Evolutionary conservation across 2,797 vertebrate species (phyloP), one percentile per base, ranked within the genome.

Genomic region (Dendrocincla tyrannina): DNA sequence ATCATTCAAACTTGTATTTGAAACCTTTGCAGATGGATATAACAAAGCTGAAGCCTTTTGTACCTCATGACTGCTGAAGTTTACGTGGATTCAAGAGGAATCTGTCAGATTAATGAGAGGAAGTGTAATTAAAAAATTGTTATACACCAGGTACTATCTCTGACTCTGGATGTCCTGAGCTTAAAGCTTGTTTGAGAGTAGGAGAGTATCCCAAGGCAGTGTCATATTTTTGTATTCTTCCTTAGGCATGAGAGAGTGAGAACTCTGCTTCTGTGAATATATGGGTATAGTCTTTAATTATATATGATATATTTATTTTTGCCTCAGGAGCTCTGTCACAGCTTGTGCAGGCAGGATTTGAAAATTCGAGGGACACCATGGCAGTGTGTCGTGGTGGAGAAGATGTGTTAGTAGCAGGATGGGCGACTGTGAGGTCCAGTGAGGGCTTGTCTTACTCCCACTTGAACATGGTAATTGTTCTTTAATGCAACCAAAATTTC

Each of bases 261-360:
- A 91, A 33, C 58, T 91, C 68, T 63, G 82, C 60, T 72, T 70
- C 75, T 89, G 64, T 89, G 89, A 70, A 72, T 92, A 44, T 35
- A 35, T 80, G 84, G 79, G 41, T 49, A 70, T 58, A 81, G 82
- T 87, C 77, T 93, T 96, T 96, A 95, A 93, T 96, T 96, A 96
- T 92, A 76, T 75, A 96, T 93, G 91, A 80, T 95, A 15, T 89
- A 91, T 95, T 96, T 96, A 91, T 91, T 96, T 96, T 94, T 96
- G 96, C 91, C 88, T 94, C 49, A 2, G 91, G 91, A 94, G 75
- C 70, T 89, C 94, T 94, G 75, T 95, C 94, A 84, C 32, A 89
- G 72, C 42, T 88, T 92, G 91, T 84, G 85, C 79, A 89, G 85
- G 60, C 60, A 85, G 79, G 89, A 86, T 84, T 83, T 94, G 64